Percentiles rank a stretch among this genome's conserved stretches.
These are phyloP conservation scores for Alsophila aescularia DNA, from an alignment of 2,888 invertebrate genomes.

Conservation along the genomic window DNA sequence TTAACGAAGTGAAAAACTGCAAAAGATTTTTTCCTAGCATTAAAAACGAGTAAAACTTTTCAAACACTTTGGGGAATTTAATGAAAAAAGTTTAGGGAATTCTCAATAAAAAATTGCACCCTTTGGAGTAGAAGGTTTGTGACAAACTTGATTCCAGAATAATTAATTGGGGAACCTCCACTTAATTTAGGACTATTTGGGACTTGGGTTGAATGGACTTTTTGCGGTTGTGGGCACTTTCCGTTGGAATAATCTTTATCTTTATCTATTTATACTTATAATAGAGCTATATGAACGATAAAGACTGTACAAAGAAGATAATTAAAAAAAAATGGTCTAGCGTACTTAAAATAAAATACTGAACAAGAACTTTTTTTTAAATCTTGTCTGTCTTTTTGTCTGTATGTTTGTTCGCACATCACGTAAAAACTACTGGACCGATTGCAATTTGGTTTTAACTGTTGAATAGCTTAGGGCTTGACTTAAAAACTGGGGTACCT, in stretches of 20 bases:
- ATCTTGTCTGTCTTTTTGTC: too few relatives aligned
- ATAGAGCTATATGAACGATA: too few relatives aligned
- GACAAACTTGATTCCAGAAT: conserved; percentile 60
- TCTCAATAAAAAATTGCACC: conserved; percentile 69
- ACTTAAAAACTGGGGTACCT: too few relatives aligned
- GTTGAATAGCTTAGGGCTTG: too few relatives aligned
- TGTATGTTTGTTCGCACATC: too few relatives aligned
- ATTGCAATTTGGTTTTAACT: too few relatives aligned
- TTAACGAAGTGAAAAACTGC: conserved; percentile 49
- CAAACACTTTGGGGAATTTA: conserved; percentile 68
- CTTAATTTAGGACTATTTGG: conserved; percentile 40
- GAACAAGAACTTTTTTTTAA: too few relatives aligned
- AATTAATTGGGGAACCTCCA: conserved; percentile 54
- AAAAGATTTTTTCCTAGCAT: conserved; percentile 52
- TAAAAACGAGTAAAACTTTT: conserved; percentile 59
- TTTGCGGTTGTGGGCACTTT: conserved; percentile 17
- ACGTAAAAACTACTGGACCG: too few relatives aligned
- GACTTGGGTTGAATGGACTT: conserved; percentile 26
- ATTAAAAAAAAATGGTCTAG: too few relatives aligned
- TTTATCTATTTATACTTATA: too few relatives aligned
- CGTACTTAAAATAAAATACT: too few relatives aligned
- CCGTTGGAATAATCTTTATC: conserved; percentile 16
- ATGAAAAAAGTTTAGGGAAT: conserved; percentile 69
- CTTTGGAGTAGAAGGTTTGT: conserved; percentile 57
- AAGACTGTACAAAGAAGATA: too few relatives aligned